Evolutionary conservation across 53 echinoderm and acorn worm species (phyloP).

Genomic region (Actinopyga echinites): DNA sequence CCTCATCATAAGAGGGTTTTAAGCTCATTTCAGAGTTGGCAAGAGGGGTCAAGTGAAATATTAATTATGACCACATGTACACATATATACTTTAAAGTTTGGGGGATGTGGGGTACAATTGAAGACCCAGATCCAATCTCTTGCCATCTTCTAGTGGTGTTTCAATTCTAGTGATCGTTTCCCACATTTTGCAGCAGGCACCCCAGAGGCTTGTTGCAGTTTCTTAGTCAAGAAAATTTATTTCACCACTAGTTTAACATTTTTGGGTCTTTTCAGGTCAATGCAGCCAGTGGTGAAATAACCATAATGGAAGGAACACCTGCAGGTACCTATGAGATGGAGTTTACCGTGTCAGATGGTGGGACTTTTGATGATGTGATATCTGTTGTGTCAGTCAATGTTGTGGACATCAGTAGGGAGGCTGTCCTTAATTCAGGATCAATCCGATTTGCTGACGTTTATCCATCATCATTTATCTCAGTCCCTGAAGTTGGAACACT

Average conservation of each 20-base stretch:
- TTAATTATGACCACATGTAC: no score
- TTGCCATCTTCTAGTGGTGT: no score
- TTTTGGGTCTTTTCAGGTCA: constrained; percentile 50
- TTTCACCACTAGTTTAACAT: neutral
- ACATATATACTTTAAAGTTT: no score
- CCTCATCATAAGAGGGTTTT: no score
- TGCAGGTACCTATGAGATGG: constrained; percentile 58
- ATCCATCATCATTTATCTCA: neutral
- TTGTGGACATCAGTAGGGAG: constrained; percentile 70
- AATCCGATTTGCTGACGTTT: constrained; percentile 67
- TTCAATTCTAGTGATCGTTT: no score
- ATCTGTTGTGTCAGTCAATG: constrained; percentile 69
- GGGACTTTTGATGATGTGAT: constrained; percentile 23
- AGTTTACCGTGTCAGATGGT: constrained; percentile 61
- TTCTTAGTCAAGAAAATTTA: no score
- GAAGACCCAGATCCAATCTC: no score
- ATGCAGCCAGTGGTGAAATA: constrained; percentile 68
- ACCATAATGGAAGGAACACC: constrained; percentile 77
- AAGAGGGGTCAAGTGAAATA: no score
- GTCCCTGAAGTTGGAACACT: neutral
- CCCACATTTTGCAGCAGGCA: no score
- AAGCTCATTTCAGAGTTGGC: no score
- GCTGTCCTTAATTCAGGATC: constrained; percentile 88
- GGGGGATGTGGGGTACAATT: no score
- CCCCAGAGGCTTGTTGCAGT: no score